These are phyloP conservation scores for Microtus richardsoni DNA, from an alignment of 2,113 vertebrate species.

Conservation along the genomic window DNA sequence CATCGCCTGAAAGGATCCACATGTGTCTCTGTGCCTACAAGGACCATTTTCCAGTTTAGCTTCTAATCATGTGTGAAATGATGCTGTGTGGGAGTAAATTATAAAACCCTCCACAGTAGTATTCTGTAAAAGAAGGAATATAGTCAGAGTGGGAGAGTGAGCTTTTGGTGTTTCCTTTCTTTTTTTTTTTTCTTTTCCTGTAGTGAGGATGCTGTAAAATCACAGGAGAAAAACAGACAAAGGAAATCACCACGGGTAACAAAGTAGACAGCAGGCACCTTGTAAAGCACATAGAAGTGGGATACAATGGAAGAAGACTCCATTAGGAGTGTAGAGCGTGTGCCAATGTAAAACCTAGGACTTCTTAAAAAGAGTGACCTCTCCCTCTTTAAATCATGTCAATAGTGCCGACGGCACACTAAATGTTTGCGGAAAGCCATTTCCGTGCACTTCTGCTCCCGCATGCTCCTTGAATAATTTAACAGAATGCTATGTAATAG, in stretches of 20 bases:
- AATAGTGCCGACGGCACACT: not conserved
- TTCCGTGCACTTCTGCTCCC: not conserved
- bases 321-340: not conserved
- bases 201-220: conserved; percentile 7
- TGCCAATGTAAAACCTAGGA: not conserved
- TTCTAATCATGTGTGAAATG: not conserved
- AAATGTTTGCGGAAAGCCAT: not conserved
- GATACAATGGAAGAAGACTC: not conserved
- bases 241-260: conserved; percentile 23
- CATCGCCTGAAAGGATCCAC: not conserved
- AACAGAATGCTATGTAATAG: conserved; percentile 33
- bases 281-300: not conserved
- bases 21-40: not conserved
- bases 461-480: not conserved
- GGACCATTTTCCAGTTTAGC: not conserved
- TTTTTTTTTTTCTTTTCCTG: not conserved
- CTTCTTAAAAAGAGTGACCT: conserved; percentile 15
- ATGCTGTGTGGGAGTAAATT: not conserved
- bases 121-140: not conserved
- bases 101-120: not conserved
- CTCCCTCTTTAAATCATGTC: not conserved
- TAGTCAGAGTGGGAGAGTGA: not conserved
- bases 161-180: not conserved
- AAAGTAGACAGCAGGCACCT: not conserved
- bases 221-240: conserved; percentile 5